Evolutionary conservation across 2,888 invertebrate species (phyloP).

Genomic region (Trissoscelio sp.): DNA sequence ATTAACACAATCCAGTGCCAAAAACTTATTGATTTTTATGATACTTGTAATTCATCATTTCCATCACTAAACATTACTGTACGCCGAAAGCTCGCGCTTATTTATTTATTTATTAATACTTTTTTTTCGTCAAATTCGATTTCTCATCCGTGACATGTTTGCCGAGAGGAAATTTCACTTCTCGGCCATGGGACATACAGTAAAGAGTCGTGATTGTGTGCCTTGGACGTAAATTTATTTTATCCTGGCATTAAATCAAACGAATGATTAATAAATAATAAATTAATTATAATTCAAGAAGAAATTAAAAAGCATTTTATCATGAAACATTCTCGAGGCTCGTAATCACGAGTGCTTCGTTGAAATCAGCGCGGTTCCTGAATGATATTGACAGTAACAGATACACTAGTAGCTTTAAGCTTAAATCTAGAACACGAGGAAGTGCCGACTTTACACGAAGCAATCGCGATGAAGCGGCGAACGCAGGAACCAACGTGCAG

Average conservation of each 20-base stretch:
- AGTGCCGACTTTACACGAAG: constrained; percentile 36
- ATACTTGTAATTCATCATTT: constrained; percentile 48
- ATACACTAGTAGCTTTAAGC: constrained; percentile 25
- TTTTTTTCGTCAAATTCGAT: constrained; percentile 46
- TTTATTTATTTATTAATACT: constrained; percentile 48
- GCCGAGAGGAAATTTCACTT: constrained; percentile 29
- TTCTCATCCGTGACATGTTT: constrained; percentile 32
- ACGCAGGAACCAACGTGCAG: constrained; percentile 68
- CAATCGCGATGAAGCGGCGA: constrained; percentile 59
- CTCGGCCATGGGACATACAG: constrained; percentile 67
- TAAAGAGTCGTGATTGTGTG: constrained; percentile 47
- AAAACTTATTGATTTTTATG: constrained; percentile 2
- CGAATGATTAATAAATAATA: not conserved
- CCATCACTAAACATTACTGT: constrained; percentile 76
- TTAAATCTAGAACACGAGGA: constrained; percentile 19
- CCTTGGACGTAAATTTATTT: constrained; percentile 10
- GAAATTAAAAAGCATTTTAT: too few species aligned
- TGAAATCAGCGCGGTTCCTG: constrained; percentile 21
- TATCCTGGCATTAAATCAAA: not conserved
- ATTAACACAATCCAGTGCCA: constrained; percentile 27
- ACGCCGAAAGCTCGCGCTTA: constrained; percentile 78
- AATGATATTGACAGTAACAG: constrained; percentile 5
- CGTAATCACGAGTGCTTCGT: constrained; percentile 44
- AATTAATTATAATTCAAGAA: too few species aligned
- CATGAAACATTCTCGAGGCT: constrained; percentile 3